Percentiles rank a stretch among this genome's conserved stretches.
Evolutionary conservation across 2,888 invertebrate genomes (phyloP).

Genomic region (Lissocephala sabroskyi): DNA sequence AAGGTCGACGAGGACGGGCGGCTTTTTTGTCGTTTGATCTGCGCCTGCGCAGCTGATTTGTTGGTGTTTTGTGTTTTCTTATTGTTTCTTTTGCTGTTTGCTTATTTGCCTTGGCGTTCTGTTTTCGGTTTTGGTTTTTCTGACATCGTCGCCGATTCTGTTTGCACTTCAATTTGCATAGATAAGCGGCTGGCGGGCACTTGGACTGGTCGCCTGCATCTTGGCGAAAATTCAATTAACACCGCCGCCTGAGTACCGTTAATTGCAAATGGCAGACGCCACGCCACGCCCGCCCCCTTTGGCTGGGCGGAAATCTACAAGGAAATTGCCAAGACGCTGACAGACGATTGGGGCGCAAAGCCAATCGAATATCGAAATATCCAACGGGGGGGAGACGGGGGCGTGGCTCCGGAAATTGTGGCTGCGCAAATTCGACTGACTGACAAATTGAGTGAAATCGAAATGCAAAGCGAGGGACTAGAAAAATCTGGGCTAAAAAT

Average conservation of each 20-base stretch:
- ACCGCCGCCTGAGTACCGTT: slow-evolving; percentile 27
- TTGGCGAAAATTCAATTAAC: slow-evolving; percentile 57
- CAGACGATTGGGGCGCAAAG: too few relatives aligned
- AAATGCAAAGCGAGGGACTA: background rate
- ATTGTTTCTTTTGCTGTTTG: slow-evolving; percentile 33
- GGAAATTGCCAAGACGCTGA: slow-evolving; percentile 68
- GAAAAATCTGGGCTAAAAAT: too few relatives aligned
- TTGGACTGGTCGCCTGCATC: background rate
- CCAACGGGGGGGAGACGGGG: slow-evolving; percentile 9
- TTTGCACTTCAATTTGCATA: too few relatives aligned
- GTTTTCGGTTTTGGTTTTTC: background rate
- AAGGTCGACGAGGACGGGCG: slow-evolving; percentile 31
- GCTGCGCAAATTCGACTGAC: slow-evolving; percentile 19
- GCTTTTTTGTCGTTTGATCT: slow-evolving; percentile 53
- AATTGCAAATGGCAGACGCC: slow-evolving; percentile 19
- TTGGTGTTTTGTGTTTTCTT: slow-evolving; percentile 30
- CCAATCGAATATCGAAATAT: too few relatives aligned
- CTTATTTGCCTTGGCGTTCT: background rate
- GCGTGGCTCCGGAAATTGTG: slow-evolving; percentile 41
- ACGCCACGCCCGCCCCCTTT: slow-evolving; percentile 2
- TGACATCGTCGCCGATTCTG: background rate
- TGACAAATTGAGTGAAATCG: slow-evolving; percentile 1
- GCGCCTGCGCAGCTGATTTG: slow-evolving; percentile 65
- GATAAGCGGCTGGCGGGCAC: too few relatives aligned
- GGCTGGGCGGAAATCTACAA: slow-evolving; percentile 68